These are phyloP conservation scores for Pachyseris speciosa DNA, from an alignment of 64 coral and sea anemone species.

Conservation along the genomic window DNA sequence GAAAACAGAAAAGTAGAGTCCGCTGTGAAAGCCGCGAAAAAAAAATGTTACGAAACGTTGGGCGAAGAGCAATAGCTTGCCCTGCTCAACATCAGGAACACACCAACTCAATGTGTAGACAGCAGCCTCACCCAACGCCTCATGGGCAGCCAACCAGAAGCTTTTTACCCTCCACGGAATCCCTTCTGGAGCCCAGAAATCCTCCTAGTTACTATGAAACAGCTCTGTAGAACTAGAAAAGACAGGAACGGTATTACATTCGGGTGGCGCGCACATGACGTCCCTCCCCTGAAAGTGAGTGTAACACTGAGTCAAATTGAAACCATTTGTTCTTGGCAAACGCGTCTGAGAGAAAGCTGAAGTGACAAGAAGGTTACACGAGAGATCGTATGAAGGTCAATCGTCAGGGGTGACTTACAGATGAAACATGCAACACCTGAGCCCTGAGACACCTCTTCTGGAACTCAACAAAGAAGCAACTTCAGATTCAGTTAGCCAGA, in stretches of 20 bases:
- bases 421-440: too few species aligned
- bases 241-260: slow-evolving; percentile 47
- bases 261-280: neutral
- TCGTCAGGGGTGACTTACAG: neutral
- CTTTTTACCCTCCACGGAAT: neutral
- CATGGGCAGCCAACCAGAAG: neutral
- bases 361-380: slow-evolving; percentile 1
- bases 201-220: neutral
- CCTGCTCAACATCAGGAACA: neutral
- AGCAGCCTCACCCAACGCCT: slow-evolving; percentile 35
- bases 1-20: slow-evolving; percentile 1
- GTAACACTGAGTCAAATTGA: slow-evolving; percentile 42
- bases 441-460: too few species aligned
- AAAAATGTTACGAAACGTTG: neutral
- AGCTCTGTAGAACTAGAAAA: neutral
- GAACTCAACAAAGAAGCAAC: too few species aligned
- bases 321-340: slow-evolving; percentile 8
- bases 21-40: neutral
- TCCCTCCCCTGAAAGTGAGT: slow-evolving; percentile 17
- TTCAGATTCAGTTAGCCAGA: too few species aligned
- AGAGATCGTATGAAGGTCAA: slow-evolving; percentile 38
- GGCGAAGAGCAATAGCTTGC: neutral
- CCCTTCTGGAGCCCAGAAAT: slow-evolving; percentile 26
- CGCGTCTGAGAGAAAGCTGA: neutral
- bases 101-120: neutral